phyloP scores from a whole-genome alignment of 1,140 invertebrate species.

The Ptiloglossa arizonensis region DNA sequence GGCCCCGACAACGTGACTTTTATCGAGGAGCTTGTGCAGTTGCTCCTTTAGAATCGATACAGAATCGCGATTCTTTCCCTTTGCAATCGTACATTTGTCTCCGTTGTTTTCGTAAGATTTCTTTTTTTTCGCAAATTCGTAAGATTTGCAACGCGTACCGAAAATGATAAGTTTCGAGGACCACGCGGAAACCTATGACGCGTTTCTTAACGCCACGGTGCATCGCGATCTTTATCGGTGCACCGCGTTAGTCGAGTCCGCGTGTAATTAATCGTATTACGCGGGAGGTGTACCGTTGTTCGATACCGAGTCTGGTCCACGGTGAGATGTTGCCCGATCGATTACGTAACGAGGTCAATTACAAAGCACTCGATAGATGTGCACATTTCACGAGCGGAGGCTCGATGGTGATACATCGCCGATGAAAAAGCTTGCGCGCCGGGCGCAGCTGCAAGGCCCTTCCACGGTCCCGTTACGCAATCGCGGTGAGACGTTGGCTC shows the following conservation, averaged over 20 bases:
- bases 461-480: neutral
- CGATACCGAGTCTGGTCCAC: neutral
- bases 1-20: too few species aligned
- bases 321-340: constrained; percentile 14
- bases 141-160: too few species aligned
- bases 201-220: too few species aligned
- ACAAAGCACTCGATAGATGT: neutral
- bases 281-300: neutral
- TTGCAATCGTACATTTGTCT: too few species aligned
- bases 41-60: too few species aligned
- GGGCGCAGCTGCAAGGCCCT: neutral
- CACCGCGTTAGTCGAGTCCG: neutral
- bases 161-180: too few species aligned
- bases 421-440: neutral
- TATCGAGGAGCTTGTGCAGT: too few species aligned
- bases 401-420: neutral
- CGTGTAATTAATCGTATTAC: neutral
- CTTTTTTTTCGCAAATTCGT: too few species aligned
- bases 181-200: too few species aligned
- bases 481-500: neutral
- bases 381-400: neutral
- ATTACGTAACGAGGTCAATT: constrained; percentile 41
- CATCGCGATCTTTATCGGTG: neutral
- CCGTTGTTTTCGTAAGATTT: too few species aligned
- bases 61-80: too few species aligned